Evolutionary conservation across 2,888 invertebrate genomes (phyloP).

Genomic region (Drosophila prolongata): DNA sequence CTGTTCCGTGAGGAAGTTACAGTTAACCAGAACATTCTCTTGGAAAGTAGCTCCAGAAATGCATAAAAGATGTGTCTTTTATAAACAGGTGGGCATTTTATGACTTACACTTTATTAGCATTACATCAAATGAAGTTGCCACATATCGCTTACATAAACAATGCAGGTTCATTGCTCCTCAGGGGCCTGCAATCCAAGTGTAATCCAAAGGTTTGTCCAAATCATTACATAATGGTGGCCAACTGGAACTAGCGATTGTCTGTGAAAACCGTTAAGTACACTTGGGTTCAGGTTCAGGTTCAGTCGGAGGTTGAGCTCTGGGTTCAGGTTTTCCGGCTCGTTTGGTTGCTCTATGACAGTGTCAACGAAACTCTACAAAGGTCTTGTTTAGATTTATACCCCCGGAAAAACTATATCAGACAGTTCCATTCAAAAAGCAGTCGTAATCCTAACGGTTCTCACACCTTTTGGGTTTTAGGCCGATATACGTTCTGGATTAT

Average conservation of each 20-base stretch:
- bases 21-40: constrained; percentile 49
- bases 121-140: constrained; percentile 37
- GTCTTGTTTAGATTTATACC: not conserved
- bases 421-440: constrained; percentile 8
- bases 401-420: constrained; percentile 30
- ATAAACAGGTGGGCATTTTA: constrained; percentile 15
- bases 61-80: not conserved
- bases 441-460: constrained; percentile 58
- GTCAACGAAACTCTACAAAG: constrained; percentile 47
- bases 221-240: constrained; percentile 63
- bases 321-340: constrained; percentile 28
- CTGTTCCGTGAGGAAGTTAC: constrained; percentile 39
- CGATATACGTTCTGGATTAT: constrained; percentile 28
- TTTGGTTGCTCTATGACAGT: constrained; percentile 32
- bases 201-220: constrained; percentile 31
- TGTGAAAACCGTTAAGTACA: constrained; percentile 72
- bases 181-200: not conserved
- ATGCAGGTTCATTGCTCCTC: constrained; percentile 51
- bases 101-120: constrained; percentile 23
- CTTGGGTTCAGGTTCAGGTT: constrained; percentile 43
- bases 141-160: constrained; percentile 40
- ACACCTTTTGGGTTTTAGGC: constrained; percentile 24
- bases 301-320: constrained; percentile 29
- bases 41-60: constrained; percentile 1
- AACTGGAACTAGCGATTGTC: constrained; percentile 45